Evolutionary conservation across 2,888 invertebrate species (phyloP), one percentile per base, ranked within the genome.

Genomic region (Metopia argyrocephala): DNA sequence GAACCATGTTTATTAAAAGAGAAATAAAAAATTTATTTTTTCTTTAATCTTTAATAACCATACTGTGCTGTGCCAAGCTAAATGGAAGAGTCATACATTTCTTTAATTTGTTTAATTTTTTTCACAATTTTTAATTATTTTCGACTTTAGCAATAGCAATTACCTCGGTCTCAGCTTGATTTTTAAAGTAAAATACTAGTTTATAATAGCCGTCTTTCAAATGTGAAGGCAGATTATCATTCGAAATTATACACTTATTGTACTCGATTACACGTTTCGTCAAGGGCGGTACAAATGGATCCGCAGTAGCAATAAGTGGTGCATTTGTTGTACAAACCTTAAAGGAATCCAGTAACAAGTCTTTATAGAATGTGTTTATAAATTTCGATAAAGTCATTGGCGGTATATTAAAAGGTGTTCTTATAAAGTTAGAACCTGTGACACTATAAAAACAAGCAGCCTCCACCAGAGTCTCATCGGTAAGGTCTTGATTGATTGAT

Each of bases 151-250:
- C n/a, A n/a, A n/a, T n/a, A n/a, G n/a, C n/a, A n/a, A n/a, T n/a
- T n/a, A 31, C 0, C 3, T 31, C 9, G 12, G 31, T 5, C 12
- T 31, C 31, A 7, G 12, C 31, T 31, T 31, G 9, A 31, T 12
- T 12, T 31, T 3, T 31, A 2, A 31, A 31, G 9, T 3, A 2
- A 1, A 12, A 31, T 3, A 3, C 9, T 12, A 12, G 1, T 28
- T 64, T 48, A 12, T 64, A 64, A 27, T 27, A 64, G 9, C 48
- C 64, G 4, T 5, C 20, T 1, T 25, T 64, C 2, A 48, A 0
- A 20, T 27, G 18, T 7, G 64, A 48, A 4, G 64, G 21, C 28
- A 64, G 27, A 64, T 64, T 25, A n/a, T 27, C 27, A 48, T 48
- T 48, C 2, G 46, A 46, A 20, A 48, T 18, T 5, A 9, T 2